phyloP scores from a whole-genome alignment of 2,888 invertebrate genomes.

The Artemia sinica region DNA sequence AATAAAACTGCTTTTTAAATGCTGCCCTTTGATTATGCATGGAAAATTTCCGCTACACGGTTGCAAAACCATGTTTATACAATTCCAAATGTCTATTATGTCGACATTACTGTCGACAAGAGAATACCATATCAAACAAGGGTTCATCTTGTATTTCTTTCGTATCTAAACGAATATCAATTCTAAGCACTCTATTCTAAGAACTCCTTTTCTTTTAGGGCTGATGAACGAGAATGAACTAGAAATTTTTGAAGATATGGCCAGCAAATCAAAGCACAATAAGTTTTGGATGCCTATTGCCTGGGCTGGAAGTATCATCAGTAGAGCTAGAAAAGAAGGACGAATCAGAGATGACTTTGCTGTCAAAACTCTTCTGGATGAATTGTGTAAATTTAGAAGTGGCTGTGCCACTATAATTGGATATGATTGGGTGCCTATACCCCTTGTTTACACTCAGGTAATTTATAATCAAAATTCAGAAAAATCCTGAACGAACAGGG shows the following conservation, averaged over 20 bases:
- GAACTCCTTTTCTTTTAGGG: conserved; percentile 34
- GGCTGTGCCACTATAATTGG: conserved; percentile 51
- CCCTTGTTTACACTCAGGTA: conserved; percentile 61
- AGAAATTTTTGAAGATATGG: conserved; percentile 54
- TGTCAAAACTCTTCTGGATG: conserved; percentile 73
- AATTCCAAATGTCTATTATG: no score
- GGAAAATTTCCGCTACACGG: no score
- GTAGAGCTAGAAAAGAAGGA: conserved; percentile 72
- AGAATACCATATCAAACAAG: no score
- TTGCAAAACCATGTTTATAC: no score
- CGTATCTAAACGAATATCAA: no score
- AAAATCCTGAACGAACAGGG: no score
- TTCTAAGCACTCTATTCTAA: no score
- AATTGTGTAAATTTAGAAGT: conserved; percentile 64
- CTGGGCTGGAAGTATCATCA: conserved; percentile 77
- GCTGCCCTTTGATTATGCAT: no score
- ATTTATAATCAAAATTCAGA: no score
- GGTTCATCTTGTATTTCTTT: no score
- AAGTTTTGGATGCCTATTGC: conserved; percentile 82
- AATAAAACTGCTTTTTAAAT: no score
- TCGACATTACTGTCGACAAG: no score
- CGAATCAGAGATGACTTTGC: conserved; percentile 78
- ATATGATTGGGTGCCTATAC: conserved; percentile 54
- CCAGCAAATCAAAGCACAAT: conserved; percentile 59
- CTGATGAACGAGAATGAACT: conserved; percentile 63